Evolutionary conservation across 2,888 invertebrate genomes (phyloP).

Genomic region (Helleia helle): DNA sequence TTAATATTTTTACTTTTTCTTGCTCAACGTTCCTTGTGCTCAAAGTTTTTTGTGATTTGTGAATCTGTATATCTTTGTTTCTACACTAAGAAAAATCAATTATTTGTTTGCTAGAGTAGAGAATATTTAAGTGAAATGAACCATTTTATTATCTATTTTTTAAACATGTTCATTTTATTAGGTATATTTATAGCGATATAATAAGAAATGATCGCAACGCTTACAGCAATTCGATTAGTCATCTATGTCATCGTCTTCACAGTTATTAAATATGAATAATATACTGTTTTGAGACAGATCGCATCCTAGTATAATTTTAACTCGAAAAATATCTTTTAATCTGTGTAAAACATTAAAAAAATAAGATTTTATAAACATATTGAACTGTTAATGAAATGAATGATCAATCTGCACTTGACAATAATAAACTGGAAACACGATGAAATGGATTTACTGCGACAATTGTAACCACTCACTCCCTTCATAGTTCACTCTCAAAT

Average conservation of each 20-base stretch:
- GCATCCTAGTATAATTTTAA: neutral
- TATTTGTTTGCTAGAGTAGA: too few species aligned
- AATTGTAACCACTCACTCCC: slow-evolving; percentile 32
- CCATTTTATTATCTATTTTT: too few species aligned
- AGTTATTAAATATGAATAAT: slow-evolving; percentile 4
- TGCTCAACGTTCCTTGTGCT: too few species aligned
- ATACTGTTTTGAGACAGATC: neutral
- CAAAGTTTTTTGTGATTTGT: too few species aligned
- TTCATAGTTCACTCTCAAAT: slow-evolving; percentile 32
- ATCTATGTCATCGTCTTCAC: slow-evolving; percentile 1
- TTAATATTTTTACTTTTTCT: too few species aligned
- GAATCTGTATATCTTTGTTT: too few species aligned
- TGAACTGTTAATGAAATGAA: slow-evolving; percentile 12
- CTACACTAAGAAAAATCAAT: too few species aligned
- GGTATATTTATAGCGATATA: too few species aligned
- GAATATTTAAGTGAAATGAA: too few species aligned
- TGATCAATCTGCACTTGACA: slow-evolving; percentile 32
- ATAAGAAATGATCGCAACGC: too few species aligned
- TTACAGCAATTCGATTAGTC: neutral
- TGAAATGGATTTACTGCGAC: slow-evolving; percentile 34
- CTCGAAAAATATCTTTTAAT: too few species aligned
- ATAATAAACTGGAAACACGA: slow-evolving; percentile 32
- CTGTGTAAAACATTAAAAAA: neutral
- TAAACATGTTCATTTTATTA: too few species aligned
- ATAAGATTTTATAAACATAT: slow-evolving; percentile 9